These are phyloP conservation scores for rat (Rattus norvegicus) DNA, from an alignment of 2,113 vertebrate genomes.

Conservation along the genomic window GRCr8 NC_086024.1:22842001-22842500, in stretches of 20 bases:
- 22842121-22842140: constrained; percentile 52
- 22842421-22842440: constrained; percentile 37
- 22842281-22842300: neutral
- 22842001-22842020: neutral
- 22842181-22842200: neutral
- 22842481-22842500: constrained; percentile 33
- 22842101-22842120: neutral
- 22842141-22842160: constrained; percentile 13
- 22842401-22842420: constrained; percentile 65
- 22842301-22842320: constrained; percentile 23
- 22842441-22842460: constrained; percentile 51
- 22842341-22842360: neutral
- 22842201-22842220: neutral
- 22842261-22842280: neutral
- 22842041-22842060: constrained; percentile 52
- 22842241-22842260: neutral
- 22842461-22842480: constrained; percentile 41
- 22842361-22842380: constrained; percentile 31
- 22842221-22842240: neutral
- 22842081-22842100: neutral
- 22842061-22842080: neutral
- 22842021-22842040: constrained; percentile 47
- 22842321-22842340: neutral
- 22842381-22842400: constrained; percentile 16
- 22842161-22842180: constrained; percentile 16